phyloP scores from a whole-genome alignment of 2,888 invertebrate genomes.

The Drosophila paranaensis region DNA sequence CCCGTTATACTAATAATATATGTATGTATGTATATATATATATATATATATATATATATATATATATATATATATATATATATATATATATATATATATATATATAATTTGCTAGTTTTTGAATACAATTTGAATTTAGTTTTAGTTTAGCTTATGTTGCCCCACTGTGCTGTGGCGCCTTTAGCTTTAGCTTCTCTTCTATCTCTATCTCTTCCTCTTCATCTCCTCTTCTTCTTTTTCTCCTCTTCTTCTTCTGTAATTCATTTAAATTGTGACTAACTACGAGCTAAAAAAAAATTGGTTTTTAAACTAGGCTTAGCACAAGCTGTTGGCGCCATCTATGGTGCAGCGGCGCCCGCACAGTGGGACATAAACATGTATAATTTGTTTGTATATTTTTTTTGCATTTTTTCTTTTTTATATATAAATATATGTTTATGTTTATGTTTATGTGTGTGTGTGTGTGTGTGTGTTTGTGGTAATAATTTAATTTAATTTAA shows the following conservation, averaged over 20 bases:
- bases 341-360: slow-evolving; percentile 14
- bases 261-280: slow-evolving; percentile 80
- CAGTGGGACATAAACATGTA: slow-evolving; percentile 19
- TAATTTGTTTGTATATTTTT: slow-evolving; percentile 1
- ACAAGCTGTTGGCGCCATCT: slow-evolving; percentile 49
- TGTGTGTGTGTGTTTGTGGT: slow-evolving; percentile 29
- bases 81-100: slow-evolving; percentile 36
- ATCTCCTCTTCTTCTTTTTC: slow-evolving; percentile 18
- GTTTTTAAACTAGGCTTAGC: slow-evolving; percentile 40
- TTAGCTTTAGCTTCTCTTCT: slow-evolving; percentile 38
- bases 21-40: not conserved
- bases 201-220: not conserved
- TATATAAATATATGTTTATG: slow-evolving; percentile 30
- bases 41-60: slow-evolving; percentile 21
- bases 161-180: slow-evolving; percentile 44
- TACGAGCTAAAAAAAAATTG: slow-evolving; percentile 71
- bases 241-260: slow-evolving; percentile 47
- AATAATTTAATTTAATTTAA: slow-evolving; percentile 51
- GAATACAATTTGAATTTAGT: slow-evolving; percentile 61
- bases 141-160: slow-evolving; percentile 22
- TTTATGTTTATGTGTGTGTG: slow-evolving; percentile 20
- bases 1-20: slow-evolving; percentile 24
- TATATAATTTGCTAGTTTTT: slow-evolving; percentile 43
- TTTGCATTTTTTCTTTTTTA: slow-evolving; percentile 4
- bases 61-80: slow-evolving; percentile 38